Conservation (phyloP, 1,140 invertebrate species). For the Micrasema longulum region DNA sequence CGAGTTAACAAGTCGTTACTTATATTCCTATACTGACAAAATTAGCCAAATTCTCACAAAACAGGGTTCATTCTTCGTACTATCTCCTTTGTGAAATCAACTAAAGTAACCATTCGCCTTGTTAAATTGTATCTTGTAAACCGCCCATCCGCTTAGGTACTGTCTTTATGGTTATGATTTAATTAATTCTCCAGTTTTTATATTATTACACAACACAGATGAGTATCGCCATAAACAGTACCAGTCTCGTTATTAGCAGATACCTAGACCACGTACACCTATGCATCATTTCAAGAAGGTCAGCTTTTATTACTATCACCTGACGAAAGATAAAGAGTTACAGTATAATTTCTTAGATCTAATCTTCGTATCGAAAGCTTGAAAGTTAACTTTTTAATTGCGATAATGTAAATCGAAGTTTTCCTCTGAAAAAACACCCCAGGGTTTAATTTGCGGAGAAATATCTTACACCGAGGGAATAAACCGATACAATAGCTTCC, state of each 20-base stretch:
- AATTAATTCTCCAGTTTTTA: conserved; percentile 21
- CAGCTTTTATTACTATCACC: too few relatives aligned
- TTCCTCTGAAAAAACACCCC: conserved; percentile 28
- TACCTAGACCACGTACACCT: conserved; percentile 1
- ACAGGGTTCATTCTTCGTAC: conserved; percentile 14
- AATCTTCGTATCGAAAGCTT: too few relatives aligned
- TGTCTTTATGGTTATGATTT: conserved; percentile 37
- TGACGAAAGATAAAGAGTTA: too few relatives aligned
- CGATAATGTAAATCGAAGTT: conserved; percentile 31
- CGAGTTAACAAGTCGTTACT: conserved; percentile 35
- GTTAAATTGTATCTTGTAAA: conserved; percentile 19
- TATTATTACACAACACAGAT: conserved; percentile 11
- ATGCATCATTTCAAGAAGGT: neutral
- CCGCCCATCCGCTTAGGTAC: conserved; percentile 30
- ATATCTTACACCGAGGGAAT: conserved; percentile 4
- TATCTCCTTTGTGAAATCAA: conserved; percentile 28
- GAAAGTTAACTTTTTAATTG: conserved; percentile 11
- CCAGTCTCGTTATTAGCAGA: conserved; percentile 4
- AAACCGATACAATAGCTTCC: conserved; percentile 31
- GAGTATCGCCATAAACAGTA: conserved; percentile 13
- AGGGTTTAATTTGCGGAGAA: conserved; percentile 45
- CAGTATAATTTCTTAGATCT: too few relatives aligned
- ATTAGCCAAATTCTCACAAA: conserved; percentile 32
- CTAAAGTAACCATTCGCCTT: conserved; percentile 15
- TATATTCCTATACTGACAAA: conserved; percentile 31